These are phyloP conservation scores for Steinernema hermaphroditum DNA, from an alignment of 2,888 invertebrate species.

Conservation along the genomic window DNA sequence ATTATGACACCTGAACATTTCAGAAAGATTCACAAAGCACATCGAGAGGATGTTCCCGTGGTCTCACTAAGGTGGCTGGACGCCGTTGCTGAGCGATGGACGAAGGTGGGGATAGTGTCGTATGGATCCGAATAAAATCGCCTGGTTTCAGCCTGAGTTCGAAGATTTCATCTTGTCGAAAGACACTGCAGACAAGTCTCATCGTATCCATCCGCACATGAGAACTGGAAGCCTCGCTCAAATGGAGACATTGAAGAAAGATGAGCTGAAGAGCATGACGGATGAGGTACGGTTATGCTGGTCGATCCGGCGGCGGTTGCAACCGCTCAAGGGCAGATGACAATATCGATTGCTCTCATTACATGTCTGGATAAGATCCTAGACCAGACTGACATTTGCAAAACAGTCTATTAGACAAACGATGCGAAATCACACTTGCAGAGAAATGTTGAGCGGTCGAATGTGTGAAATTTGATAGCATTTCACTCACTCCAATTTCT, in stretches of 20 bases:
- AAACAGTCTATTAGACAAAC: no score
- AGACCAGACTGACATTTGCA: no score
- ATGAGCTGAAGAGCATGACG: constrained; percentile 47
- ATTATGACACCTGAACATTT: constrained; percentile 31
- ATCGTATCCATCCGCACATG: constrained; percentile 24
- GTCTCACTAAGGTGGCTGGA: constrained; percentile 58
- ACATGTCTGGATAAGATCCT: no score
- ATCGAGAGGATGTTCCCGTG: constrained; percentile 47
- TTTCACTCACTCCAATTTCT: neutral
- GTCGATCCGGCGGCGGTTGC: no score
- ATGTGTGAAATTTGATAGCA: neutral
- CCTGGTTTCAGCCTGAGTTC: neutral
- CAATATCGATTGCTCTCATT: no score
- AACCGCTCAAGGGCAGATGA: no score
- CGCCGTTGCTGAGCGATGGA: constrained; percentile 57
- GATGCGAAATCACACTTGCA: no score
- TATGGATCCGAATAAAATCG: neutral
- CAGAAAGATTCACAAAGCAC: constrained; percentile 59
- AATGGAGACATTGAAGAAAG: constrained; percentile 33
- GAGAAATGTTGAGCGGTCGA: no score
- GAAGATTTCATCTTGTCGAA: neutral
- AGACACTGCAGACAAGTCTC: constrained; percentile 14
- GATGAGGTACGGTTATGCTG: no score
- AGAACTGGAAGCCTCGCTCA: neutral
- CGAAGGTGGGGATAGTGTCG: constrained; percentile 47